Conservation (phyloP, 2,113 vertebrate genomes). For the Aleadryas rufinucha region DNA sequence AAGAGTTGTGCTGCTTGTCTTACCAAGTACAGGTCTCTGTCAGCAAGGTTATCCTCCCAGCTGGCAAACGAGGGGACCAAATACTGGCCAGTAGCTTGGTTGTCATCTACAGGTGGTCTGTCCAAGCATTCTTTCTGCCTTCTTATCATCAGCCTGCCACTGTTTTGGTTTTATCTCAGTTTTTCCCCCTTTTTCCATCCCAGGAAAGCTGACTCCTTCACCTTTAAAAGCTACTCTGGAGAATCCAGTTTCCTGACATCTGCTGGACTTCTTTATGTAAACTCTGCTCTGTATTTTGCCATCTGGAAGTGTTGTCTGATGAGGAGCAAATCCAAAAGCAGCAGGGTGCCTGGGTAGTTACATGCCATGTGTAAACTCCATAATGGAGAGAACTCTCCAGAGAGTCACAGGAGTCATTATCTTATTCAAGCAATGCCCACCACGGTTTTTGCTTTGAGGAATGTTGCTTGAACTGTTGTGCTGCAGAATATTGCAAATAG, state of each 20-base stretch:
- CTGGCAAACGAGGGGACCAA: not conserved
- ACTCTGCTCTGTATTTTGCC: constrained; percentile 16
- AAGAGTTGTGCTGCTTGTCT: not conserved
- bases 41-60: not conserved
- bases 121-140: not conserved
- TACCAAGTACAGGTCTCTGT: not conserved
- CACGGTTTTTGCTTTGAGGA: not conserved
- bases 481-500: not conserved
- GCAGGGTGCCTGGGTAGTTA: constrained; percentile 13
- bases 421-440: not conserved
- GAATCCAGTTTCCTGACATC: constrained; percentile 15
- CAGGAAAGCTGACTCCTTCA: not conserved
- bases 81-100: not conserved
- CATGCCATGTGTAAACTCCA: not conserved
- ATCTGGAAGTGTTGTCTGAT: constrained; percentile 31
- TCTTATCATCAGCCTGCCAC: not conserved
- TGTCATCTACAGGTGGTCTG: not conserved
- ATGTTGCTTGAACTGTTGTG: not conserved
- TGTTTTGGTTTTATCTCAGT: not conserved
- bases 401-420: not conserved
- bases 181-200: not conserved
- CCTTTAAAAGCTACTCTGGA: not conserved
- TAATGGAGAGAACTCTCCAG: not conserved
- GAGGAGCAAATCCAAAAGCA: constrained; percentile 30
- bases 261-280: constrained; percentile 25